Base-by-base conservation (phyloP, 2,797 vertebrate species). In the Aldrovandia affinis region DNA sequence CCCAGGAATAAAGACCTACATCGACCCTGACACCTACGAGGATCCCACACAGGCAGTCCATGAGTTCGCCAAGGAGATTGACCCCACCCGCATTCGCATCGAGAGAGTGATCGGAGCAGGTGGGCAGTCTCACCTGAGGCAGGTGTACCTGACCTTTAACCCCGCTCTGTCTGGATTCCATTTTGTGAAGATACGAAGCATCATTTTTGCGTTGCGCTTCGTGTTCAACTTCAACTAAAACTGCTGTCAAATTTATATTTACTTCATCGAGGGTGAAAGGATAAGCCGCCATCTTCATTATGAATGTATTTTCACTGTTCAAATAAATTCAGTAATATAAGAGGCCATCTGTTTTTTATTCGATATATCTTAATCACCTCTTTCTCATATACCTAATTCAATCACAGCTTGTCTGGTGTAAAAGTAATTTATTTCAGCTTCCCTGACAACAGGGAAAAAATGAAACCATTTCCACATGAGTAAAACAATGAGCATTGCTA, bases 41-140 rank as follows among this genome's bases (percentile, higher is more conserved):
- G 98, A 99, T 83, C 98, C 98, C 63, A 94, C 97, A 33, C 96
- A 98, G 89, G 98, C 98, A 82, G 96, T 99, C 87, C 97, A 99
- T 89, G 98, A 99, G 88, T 99, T 99, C 90, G 96, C 98, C 85
- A 98, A 97, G 92, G 98, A 99, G 93, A 99, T 99, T 86, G 97
- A 99, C 88, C 98, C 98, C 39, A 97, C 98, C 80, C 96, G 97
- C 89, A 99, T 99, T 86, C 97, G 97, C 80, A 99, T 99, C 70
- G 98, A 99, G 89, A 97, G 97, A 93, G 98, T 99, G 86, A 99
- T 99, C 85, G 98, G 98, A 78, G 96, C 98, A 95, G 98, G 98
- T 99, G 88, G 89, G 86, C 85, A 36, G 22, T 68, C 33, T 70
- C 30, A 5, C 59, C 30, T 10, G 12, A 47, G 39, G 42, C n/a